These are phyloP conservation scores for Steatocranus sp. DNA, from an alignment of 2,797 vertebrate genomes.

Conservation along the genomic window DNA sequence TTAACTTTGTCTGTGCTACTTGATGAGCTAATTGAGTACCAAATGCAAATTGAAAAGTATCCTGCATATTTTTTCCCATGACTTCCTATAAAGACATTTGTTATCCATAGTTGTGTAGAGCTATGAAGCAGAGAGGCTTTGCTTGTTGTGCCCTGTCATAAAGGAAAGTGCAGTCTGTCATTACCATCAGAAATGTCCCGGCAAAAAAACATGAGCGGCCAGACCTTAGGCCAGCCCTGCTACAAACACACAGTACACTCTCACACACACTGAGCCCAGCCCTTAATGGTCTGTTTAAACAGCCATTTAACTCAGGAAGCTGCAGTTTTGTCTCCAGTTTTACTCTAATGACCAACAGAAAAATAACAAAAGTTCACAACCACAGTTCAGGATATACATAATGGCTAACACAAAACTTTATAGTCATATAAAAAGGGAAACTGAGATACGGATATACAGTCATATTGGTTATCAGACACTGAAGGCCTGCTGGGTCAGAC, in stretches of 20 bases:
- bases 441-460: background rate
- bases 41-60: background rate
- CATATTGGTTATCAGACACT: background rate
- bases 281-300: constrained; percentile 47
- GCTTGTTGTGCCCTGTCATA: constrained; percentile 54
- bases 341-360: background rate
- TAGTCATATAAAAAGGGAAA: background rate
- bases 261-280: background rate
- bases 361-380: background rate
- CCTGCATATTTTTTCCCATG: background rate
- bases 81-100: constrained; percentile 15
- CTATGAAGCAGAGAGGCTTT: constrained; percentile 26
- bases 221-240: constrained; percentile 14
- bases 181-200: constrained; percentile 54
- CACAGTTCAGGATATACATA: background rate
- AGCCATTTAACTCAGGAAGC: constrained; percentile 40
- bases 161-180: constrained; percentile 57
- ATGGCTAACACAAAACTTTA: background rate
- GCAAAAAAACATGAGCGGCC: constrained; percentile 33
- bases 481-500: constrained; percentile 23
- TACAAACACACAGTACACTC: constrained; percentile 4
- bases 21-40: constrained; percentile 25
- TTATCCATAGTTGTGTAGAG: constrained; percentile 14
- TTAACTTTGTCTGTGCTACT: background rate
- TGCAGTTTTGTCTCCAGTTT: constrained; percentile 14